Conservation (phyloP, 2,888 invertebrate genomes). For the Carcina quercana region DNA sequence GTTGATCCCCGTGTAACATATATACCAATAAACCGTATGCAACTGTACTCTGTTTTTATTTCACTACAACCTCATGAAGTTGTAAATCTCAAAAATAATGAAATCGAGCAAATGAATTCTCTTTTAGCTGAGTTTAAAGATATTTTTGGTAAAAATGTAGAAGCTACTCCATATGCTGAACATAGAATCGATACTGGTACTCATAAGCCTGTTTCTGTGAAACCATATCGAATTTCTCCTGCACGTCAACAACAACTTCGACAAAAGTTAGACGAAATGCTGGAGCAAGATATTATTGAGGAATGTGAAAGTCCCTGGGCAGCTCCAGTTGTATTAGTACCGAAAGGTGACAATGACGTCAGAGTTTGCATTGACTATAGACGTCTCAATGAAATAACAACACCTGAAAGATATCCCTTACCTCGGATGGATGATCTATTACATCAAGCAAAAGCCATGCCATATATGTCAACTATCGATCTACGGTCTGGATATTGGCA, state of each 20-base stretch:
- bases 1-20: conserved; percentile 10
- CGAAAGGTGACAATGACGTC: conserved; percentile 20
- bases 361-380: conserved; percentile 28
- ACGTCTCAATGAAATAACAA: conserved; percentile 25
- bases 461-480: conserved; percentile 21
- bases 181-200: not conserved
- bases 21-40: conserved; percentile 11
- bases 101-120: not conserved
- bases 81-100: not conserved
- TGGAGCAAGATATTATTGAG: conserved; percentile 24
- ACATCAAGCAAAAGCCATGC: conserved; percentile 17
- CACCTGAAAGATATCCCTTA: conserved; percentile 23
- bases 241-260: conserved; percentile 7
- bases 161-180: conserved; percentile 3
- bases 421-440: conserved; percentile 23
- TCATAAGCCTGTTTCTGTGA: not conserved
- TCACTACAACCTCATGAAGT: conserved; percentile 7
- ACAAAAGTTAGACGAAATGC: conserved; percentile 14
- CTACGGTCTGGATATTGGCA: conserved; percentile 22
- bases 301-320: conserved; percentile 27
- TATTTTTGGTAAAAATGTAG: conserved; percentile 14
- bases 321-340: conserved; percentile 21
- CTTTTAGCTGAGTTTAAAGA: conserved; percentile 3
- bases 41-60: conserved; percentile 13
- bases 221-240: conserved; percentile 3